A percentile compares a stretch with the other conserved stretches of the same genome.
Conservation (phyloP, 92 coral and sea anemone genomes). For the Chrysogorgia sp. region DNA sequence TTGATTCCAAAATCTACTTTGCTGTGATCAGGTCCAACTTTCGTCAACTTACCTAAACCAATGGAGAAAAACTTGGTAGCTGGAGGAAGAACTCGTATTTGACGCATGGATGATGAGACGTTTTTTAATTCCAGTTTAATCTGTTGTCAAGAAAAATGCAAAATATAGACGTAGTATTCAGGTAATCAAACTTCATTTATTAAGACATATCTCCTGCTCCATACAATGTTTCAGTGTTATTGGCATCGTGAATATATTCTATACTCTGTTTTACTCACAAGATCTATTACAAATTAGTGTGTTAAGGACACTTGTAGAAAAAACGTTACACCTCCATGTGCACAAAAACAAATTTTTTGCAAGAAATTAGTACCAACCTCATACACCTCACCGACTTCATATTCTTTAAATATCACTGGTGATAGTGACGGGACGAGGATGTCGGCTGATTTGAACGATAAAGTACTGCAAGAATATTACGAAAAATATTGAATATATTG, state of each 20-base stretch:
- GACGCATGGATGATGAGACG: slow-evolving; percentile 95
- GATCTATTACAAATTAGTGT: no score
- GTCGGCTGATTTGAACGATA: slow-evolving; percentile 40
- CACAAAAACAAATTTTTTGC: no score
- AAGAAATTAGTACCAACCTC: slow-evolving; percentile 64
- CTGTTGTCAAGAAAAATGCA: slow-evolving; percentile 40
- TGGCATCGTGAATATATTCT: no score
- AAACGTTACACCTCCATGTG: no score
- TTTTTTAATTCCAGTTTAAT: slow-evolving; percentile 84
- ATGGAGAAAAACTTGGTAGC: slow-evolving; percentile 85
- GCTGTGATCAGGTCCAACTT: slow-evolving; percentile 53
- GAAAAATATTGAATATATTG: no score
- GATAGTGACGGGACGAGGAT: slow-evolving; percentile 83
- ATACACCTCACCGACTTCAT: slow-evolving; percentile 83
- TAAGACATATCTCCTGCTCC: no score
- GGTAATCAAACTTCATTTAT: no score
- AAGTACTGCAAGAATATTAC: neutral
- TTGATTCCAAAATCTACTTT: slow-evolving; percentile 4
- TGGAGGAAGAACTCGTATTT: slow-evolving; percentile 88
- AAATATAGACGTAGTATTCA: neutral
- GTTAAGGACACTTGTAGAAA: no score
- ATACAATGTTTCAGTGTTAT: no score
- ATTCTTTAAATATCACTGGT: slow-evolving; percentile 83
- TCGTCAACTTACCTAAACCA: slow-evolving; percentile 81
- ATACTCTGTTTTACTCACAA: no score